Conservation (phyloP, 2,113 vertebrate genomes). For the Nerophis ophidion region DNA sequence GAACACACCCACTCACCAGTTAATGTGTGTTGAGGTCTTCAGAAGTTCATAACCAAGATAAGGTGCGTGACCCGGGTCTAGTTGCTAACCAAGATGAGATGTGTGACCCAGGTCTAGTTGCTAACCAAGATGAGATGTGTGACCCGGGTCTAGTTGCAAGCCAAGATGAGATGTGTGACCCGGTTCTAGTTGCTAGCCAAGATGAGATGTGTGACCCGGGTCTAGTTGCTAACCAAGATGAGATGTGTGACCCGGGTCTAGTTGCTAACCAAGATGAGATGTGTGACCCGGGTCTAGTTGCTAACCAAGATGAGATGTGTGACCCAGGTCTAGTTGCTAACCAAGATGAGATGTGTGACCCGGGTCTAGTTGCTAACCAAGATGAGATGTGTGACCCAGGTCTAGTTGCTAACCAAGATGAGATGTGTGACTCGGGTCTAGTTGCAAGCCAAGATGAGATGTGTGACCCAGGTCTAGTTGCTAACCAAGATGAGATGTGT, state of each 20-base stretch:
- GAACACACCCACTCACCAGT: too few relatives aligned
- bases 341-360: slow-evolving; percentile 30
- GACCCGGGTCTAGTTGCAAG: slow-evolving; percentile 7
- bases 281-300: slow-evolving; percentile 19
- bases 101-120: slow-evolving; percentile 19
- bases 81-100: slow-evolving; percentile 31
- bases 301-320: slow-evolving; percentile 21
- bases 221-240: slow-evolving; percentile 3
- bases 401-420: slow-evolving; percentile 2
- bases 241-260: slow-evolving; percentile 28
- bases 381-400: slow-evolving; percentile 30
- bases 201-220: slow-evolving; percentile 30
- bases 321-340: slow-evolving; percentile 5
- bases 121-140: slow-evolving; percentile 22
- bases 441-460: slow-evolving; percentile 10
- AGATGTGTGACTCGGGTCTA: slow-evolving; percentile 28
- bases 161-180: slow-evolving; percentile 31
- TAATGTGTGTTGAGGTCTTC: not conserved
- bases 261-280: slow-evolving; percentile 12
- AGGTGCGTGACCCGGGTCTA: not conserved
- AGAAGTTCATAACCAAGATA: slow-evolving; percentile 34
- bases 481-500: slow-evolving; percentile 21
- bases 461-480: slow-evolving; percentile 19
- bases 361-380: not conserved
- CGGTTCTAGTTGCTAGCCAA: not conserved